Percentiles rank a stretch among this genome's conserved stretches.
Evolutionary conservation across 2,113 vertebrate genomes (phyloP).

Genomic region (Epinephelus moara): DNA sequence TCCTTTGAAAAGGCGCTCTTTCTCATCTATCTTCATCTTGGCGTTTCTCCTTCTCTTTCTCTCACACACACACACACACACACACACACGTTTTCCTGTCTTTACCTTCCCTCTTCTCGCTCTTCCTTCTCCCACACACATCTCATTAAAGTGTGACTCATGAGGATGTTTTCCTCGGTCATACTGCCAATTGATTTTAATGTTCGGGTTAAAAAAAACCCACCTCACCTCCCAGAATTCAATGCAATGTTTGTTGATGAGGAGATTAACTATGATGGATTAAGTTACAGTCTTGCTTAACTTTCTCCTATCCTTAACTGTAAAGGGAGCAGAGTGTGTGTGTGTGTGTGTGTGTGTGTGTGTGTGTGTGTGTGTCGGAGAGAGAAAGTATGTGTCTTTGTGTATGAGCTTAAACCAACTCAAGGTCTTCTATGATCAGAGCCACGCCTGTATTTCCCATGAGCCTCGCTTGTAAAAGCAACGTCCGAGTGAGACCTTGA

Average conservation of each 20-base stretch:
- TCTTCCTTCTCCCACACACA: slow-evolving; percentile 44
- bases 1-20: slow-evolving; percentile 16
- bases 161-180: slow-evolving; percentile 20
- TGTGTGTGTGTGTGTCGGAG: slow-evolving; percentile 26
- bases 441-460: slow-evolving; percentile 36
- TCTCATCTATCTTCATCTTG: slow-evolving; percentile 41
- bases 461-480: slow-evolving; percentile 35
- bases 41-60: background rate
- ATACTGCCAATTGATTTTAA: background rate
- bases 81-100: slow-evolving; percentile 6
- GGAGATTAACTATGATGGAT: slow-evolving; percentile 22
- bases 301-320: background rate
- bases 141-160: slow-evolving; percentile 59
- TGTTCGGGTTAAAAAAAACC: background rate
- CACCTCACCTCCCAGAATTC: slow-evolving; percentile 4
- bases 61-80: background rate
- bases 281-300: background rate
- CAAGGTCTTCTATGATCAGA: slow-evolving; percentile 36
- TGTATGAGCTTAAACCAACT: slow-evolving; percentile 12
- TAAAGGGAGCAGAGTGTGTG: background rate
- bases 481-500: slow-evolving; percentile 51
- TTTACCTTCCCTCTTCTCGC: slow-evolving; percentile 6
- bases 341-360: slow-evolving; percentile 9
- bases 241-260: slow-evolving; percentile 14
- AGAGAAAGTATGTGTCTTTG: background rate